phyloP scores from a whole-genome alignment of 2,888 invertebrate genomes.

The Lepidonotus clava region DNA sequence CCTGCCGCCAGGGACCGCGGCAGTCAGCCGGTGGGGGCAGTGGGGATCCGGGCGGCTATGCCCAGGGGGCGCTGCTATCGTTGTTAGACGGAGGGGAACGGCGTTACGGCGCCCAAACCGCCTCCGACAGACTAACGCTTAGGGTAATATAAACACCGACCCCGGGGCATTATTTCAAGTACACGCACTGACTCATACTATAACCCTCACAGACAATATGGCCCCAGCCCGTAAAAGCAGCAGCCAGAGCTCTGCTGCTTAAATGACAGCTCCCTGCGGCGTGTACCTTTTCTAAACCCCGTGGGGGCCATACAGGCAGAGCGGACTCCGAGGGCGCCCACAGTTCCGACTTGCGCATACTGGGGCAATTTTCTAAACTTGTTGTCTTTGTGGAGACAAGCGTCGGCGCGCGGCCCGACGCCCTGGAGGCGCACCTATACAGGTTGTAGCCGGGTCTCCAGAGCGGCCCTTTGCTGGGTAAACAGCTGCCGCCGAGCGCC shows the following conservation, averaged over 20 bases:
- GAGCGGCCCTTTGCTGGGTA: not conserved
- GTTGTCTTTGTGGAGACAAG: conserved; percentile 11
- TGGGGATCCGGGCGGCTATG: not conserved
- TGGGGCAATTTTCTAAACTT: too few relatives aligned
- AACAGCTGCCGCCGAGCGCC: not conserved
- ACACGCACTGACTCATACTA: not conserved
- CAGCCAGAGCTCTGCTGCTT: too few relatives aligned
- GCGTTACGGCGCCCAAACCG: too few relatives aligned
- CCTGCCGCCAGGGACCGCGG: too few relatives aligned
- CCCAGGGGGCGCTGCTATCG: not conserved
- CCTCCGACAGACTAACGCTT: too few relatives aligned
- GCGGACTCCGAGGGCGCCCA: too few relatives aligned
- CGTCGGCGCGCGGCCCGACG: not conserved
- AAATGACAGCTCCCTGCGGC: too few relatives aligned
- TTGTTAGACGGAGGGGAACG: not conserved
- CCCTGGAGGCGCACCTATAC: not conserved
- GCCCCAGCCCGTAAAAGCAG: not conserved
- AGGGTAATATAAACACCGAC: not conserved
- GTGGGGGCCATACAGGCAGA: too few relatives aligned
- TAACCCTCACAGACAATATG: not conserved
- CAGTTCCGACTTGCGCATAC: too few relatives aligned
- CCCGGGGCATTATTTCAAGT: not conserved
- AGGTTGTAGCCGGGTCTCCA: not conserved
- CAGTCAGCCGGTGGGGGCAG: too few relatives aligned
- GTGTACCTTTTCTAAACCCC: too few relatives aligned